Evolutionary conservation across 2,113 vertebrate species (phyloP), one percentile per base, ranked within the genome.

Genomic region (Malaclemys terrapin): DNA sequence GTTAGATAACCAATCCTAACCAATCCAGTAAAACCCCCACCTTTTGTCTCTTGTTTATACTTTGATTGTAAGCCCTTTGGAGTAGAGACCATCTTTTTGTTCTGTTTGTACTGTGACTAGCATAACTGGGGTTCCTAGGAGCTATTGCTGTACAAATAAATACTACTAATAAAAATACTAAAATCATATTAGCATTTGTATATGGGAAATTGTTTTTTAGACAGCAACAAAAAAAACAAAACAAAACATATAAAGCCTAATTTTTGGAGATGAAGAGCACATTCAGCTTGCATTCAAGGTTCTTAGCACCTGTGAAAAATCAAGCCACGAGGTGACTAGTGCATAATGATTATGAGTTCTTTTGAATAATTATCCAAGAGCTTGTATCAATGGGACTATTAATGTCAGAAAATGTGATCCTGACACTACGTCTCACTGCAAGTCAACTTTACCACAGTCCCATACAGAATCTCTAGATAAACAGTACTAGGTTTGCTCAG

Each of bases 301-400:
- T 90, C 94, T 95, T 86, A 92, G 82, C 91, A 94, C 91, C 94
- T 94, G 90, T 94, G 89, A 92, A 96, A 96, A 95, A 75, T 75
- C 72, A 75, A 75, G 38, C 19, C 10, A 45, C 5, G 80, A 94
- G 84, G 75, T 50, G 86, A 89, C 91, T 87, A 65, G 57, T 81
- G 88, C 62, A 89, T 14, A 93, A 49, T 38, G 90, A 1, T 75
- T 57, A 86, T 31, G 14, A 75, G 0, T 88, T 97, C 22, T 96
- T 88, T 91, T 53, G 91, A 89, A 65, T 85, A 95, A 97, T 94
- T 95, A 95, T 89, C 54, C 78, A 84, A 85, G 53, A 52, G 13
- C 62, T 35, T 89, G 53, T 72, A 89, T 17, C 22, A 38, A 65
- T 17, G 80, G 9, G 65, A 81, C 80, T 93, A 24, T 88, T 88